Evolutionary conservation across 2,113 vertebrate species (phyloP).

Genomic region (Eonycteris spelaea): DNA sequence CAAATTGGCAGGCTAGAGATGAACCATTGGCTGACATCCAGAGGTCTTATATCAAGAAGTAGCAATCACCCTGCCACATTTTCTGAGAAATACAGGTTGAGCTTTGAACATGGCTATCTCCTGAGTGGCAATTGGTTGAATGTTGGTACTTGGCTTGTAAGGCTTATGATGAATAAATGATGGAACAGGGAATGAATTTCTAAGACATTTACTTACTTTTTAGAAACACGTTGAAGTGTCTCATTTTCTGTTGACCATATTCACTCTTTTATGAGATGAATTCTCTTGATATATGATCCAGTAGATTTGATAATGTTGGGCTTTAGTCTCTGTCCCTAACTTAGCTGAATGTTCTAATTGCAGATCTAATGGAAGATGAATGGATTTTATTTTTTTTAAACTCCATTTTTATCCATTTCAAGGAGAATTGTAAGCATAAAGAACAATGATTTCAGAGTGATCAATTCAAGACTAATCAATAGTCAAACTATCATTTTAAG

Average conservation of each 20-base stretch:
- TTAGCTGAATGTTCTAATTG: not conserved
- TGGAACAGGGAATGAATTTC: not conserved
- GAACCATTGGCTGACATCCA: not conserved
- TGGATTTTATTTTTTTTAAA: not conserved
- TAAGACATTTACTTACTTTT: not conserved
- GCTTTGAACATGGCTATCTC: not conserved
- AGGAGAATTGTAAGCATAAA: not conserved
- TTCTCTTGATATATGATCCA: not conserved
- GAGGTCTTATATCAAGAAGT: not conserved
- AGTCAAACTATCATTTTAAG: conserved; percentile 22
- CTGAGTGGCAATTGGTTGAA: not conserved
- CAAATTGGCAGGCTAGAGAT: not conserved
- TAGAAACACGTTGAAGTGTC: not conserved
- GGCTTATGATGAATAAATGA: not conserved
- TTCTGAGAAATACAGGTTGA: conserved; percentile 31
- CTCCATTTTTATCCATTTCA: not conserved
- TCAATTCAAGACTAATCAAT: conserved; percentile 63
- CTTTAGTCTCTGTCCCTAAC: not conserved
- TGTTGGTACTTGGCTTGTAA: not conserved
- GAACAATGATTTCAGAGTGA: conserved; percentile 35
- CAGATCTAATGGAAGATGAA: not conserved
- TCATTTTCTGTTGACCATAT: not conserved
- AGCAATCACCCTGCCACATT: not conserved
- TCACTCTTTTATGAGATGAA: not conserved
- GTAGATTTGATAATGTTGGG: not conserved